Percentiles rank a stretch among this genome's conserved stretches.
Evolutionary conservation across 2,797 vertebrate species (phyloP).

Genomic region (Notolepis coatsorum): DNA sequence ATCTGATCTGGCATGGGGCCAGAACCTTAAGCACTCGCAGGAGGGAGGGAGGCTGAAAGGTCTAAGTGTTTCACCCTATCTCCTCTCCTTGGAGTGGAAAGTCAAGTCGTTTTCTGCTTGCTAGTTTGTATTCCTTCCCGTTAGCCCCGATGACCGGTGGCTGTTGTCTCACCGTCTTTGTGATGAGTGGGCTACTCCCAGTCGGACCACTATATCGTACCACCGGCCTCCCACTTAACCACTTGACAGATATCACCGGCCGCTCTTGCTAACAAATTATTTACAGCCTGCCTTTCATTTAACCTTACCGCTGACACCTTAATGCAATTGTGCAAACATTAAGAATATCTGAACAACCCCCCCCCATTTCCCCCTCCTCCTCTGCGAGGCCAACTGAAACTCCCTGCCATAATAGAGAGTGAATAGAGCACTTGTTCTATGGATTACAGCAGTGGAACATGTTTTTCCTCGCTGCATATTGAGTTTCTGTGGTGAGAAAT

Average conservation of each 20-base stretch:
- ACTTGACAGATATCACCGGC: conserved; percentile 24
- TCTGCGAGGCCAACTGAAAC: conserved; percentile 38
- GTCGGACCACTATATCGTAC: conserved; percentile 7
- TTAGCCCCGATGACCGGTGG: conserved; percentile 41
- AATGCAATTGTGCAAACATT: conserved; percentile 30
- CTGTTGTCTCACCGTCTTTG: conserved; percentile 16
- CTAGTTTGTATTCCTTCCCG: conserved; percentile 15
- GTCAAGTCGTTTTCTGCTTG: conserved; percentile 8
- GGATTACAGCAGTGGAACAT: conserved; percentile 44
- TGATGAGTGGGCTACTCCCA: conserved; percentile 17
- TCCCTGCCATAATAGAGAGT: not conserved
- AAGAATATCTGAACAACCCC: conserved; percentile 10
- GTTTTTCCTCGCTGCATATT: conserved; percentile 34
- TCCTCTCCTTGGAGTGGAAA: conserved; percentile 28
- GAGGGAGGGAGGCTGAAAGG: conserved; percentile 38
- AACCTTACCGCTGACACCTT: conserved; percentile 39
- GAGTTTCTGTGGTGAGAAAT: conserved; percentile 58
- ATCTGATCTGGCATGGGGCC: conserved; percentile 69
- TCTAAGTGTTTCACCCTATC: conserved; percentile 45
- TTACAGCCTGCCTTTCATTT: conserved; percentile 39
- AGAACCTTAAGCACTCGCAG: conserved; percentile 35
- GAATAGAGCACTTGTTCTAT: conserved; percentile 54
- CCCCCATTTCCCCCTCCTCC: conserved; percentile 6
- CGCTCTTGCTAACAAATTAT: conserved; percentile 40
- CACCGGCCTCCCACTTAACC: conserved; percentile 29